Evolutionary conservation across 2,113 vertebrate genomes (phyloP).

Genomic region (Lophotis ruficrista): DNA sequence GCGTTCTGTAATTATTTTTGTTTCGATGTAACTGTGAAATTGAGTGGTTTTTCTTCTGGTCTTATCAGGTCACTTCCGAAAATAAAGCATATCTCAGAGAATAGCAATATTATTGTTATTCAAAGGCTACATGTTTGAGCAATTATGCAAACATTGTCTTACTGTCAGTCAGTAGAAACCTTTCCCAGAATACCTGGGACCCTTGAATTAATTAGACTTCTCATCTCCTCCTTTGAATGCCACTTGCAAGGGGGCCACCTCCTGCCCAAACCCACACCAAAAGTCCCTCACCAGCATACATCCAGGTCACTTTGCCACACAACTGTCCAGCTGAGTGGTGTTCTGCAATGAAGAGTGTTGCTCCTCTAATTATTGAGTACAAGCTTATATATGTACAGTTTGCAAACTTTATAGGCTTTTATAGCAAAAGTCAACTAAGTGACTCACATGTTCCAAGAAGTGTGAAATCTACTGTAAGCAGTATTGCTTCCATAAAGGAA

Average conservation of each 20-base stretch:
- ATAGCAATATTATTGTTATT: conserved; percentile 33
- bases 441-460: background rate
- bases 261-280: background rate
- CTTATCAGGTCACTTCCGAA: conserved; percentile 59
- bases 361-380: background rate
- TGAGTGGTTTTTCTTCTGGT: conserved; percentile 57
- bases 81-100: conserved; percentile 51
- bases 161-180: conserved; percentile 36
- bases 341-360: background rate
- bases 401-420: background rate
- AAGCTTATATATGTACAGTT: background rate
- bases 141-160: conserved; percentile 47
- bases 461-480: background rate
- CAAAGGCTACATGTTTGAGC: conserved; percentile 40
- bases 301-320: background rate
- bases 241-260: background rate
- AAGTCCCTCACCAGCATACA: background rate
- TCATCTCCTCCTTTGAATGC: background rate
- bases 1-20: conserved; percentile 54
- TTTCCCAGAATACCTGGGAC: conserved; percentile 33
- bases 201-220: conserved; percentile 14
- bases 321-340: background rate
- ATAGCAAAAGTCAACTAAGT: background rate
- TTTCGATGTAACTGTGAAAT: conserved; percentile 62
- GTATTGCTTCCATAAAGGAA: background rate